Conservation (phyloP, 2,113 vertebrate species). For the Cinclus mexicanus region DNA sequence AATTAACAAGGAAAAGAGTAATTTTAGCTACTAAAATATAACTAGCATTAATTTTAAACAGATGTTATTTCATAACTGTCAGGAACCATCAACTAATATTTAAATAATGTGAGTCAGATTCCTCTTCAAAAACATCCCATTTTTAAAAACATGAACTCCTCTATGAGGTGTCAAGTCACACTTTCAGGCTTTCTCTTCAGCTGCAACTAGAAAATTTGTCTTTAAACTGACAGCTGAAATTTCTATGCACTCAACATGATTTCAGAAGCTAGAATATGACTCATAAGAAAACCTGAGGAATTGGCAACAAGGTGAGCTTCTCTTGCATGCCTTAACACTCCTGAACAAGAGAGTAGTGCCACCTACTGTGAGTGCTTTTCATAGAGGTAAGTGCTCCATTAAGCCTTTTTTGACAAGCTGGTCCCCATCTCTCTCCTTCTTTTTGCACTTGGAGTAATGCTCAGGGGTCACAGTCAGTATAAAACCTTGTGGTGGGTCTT, state of each 20-base stretch:
- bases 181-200: not conserved
- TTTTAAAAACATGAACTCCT: not conserved
- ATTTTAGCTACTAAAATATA: not conserved
- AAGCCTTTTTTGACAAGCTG: not conserved
- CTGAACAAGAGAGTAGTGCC: not conserved
- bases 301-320: not conserved
- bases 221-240: constrained; percentile 1
- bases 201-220: not conserved
- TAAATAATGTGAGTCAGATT: not conserved
- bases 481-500: not conserved
- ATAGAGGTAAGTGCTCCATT: not conserved
- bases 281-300: not conserved
- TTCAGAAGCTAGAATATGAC: not conserved
- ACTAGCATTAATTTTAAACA: not conserved
- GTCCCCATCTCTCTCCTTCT: not conserved
- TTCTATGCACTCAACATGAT: not conserved
- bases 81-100: not conserved
- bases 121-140: not conserved
- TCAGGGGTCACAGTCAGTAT: not conserved
- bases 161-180: not conserved
- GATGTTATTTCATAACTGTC: not conserved
- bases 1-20: not conserved
- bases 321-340: not conserved
- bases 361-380: not conserved
- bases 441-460: not conserved